phyloP scores from a whole-genome alignment of 2,888 invertebrate genomes.

The Lepidocyrtinus sp. region DNA sequence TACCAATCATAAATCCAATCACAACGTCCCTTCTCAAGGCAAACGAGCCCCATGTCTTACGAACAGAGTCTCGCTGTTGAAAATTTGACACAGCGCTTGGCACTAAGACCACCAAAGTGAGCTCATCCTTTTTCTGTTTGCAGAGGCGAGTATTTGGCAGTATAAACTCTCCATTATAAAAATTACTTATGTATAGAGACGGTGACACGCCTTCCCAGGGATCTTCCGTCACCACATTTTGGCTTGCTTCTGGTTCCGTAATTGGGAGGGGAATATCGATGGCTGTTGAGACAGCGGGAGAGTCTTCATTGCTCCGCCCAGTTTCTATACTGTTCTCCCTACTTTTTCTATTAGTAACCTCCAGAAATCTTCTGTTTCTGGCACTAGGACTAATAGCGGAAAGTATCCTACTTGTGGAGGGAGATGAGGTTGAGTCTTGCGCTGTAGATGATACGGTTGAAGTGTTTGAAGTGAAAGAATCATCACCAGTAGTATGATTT shows the following conservation, averaged over 20 bases:
- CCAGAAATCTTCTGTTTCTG: conserved; percentile 22
- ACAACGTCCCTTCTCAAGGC: conserved; percentile 43
- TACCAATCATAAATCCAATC: conserved; percentile 59
- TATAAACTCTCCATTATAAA: conserved; percentile 48
- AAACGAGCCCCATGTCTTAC: conserved; percentile 58
- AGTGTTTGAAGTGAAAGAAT: neutral
- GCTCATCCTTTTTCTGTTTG: conserved; percentile 26
- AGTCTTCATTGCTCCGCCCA: neutral
- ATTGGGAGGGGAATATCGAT: neutral
- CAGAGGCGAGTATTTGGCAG: conserved; percentile 48
- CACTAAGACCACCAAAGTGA: conserved; percentile 51
- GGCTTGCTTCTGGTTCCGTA: no score
- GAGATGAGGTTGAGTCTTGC: no score
- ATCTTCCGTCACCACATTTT: no score
- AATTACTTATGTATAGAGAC: conserved; percentile 27
- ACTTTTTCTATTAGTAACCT: neutral
- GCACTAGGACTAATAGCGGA: neutral
- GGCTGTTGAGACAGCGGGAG: neutral
- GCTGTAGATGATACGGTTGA: neutral
- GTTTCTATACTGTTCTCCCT: neutral
- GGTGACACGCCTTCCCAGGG: conserved; percentile 34
- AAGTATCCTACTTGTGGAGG: conserved; percentile 21
- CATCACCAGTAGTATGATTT: conserved; percentile 22
- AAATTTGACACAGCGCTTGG: conserved; percentile 57
- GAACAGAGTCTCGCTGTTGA: conserved; percentile 45